Conservation (phyloP, 1,140 invertebrate genomes). For the Steinernema feltiae region DNA sequence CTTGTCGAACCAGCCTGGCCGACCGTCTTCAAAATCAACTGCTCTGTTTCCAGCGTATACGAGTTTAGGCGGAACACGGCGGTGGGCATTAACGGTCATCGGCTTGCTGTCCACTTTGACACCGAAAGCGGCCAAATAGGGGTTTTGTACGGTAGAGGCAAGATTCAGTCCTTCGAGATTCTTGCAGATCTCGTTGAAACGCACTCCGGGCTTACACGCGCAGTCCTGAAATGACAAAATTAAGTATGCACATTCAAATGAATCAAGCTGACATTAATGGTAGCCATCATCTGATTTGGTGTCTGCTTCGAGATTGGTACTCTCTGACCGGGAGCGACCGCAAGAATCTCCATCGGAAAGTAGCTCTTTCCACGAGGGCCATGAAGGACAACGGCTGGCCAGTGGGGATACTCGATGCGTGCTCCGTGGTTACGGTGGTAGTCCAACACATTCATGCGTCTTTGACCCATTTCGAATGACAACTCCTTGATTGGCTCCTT, state of each 20-base stretch:
- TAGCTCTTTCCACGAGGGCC: neutral
- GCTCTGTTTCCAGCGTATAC: neutral
- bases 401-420: neutral
- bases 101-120: slow-evolving; percentile 3
- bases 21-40: neutral
- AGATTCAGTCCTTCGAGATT: slow-evolving; percentile 7
- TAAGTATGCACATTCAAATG: too few species aligned
- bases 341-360: slow-evolving; percentile 19
- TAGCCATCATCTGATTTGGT: neutral
- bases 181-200: slow-evolving; percentile 6
- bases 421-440: neutral
- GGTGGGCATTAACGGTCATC: slow-evolving; percentile 6
- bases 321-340: slow-evolving; percentile 2
- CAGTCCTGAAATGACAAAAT: slow-evolving; percentile 4
- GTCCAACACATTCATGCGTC: neutral
- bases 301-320: slow-evolving; percentile 22
- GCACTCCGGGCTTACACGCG: neutral
- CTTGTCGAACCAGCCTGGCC: neutral
- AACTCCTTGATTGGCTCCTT: neutral
- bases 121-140: slow-evolving; percentile 10
- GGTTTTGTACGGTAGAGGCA: neutral
- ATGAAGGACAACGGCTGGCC: slow-evolving; percentile 15
- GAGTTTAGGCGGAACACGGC: slow-evolving; percentile 10
- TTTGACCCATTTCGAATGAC: neutral
- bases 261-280: neutral